phyloP scores from a whole-genome alignment of 2,888 invertebrate genomes.

The Trissonchulus sp. region DNA sequence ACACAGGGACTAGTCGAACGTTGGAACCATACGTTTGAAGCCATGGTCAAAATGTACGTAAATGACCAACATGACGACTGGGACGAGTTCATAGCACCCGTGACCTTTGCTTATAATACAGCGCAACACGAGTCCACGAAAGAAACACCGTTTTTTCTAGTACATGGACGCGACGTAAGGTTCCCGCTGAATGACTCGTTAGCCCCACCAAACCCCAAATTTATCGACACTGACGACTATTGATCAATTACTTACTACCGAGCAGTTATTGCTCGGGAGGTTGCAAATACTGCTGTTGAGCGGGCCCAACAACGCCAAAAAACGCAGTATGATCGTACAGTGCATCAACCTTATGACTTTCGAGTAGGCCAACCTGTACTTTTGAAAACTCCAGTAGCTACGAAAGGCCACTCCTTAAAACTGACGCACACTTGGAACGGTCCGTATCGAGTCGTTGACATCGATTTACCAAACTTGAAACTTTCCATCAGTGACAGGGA shows the following conservation, averaged over 20 bases:
- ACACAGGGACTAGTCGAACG: slow-evolving; percentile 35
- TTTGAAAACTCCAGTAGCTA: neutral
- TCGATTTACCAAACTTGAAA: slow-evolving; percentile 6
- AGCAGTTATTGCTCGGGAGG: neutral
- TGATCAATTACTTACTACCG: neutral
- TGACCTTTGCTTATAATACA: slow-evolving; percentile 33
- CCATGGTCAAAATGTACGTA: slow-evolving; percentile 21
- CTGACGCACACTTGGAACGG: neutral
- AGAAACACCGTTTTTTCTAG: slow-evolving; percentile 27
- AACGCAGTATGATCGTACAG: neutral
- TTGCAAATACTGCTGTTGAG: neutral
- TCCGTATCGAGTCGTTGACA: neutral
- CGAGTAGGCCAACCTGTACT: neutral
- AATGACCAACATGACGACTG: slow-evolving; percentile 29
- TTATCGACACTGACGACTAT: slow-evolving; percentile 11
- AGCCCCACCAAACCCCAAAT: neutral
- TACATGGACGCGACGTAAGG: slow-evolving; percentile 23
- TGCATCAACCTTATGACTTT: slow-evolving; percentile 5
- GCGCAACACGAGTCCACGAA: slow-evolving; percentile 28
- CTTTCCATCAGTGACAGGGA: neutral
- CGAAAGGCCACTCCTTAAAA: neutral
- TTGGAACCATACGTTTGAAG: slow-evolving; percentile 33
- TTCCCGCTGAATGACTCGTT: slow-evolving; percentile 13
- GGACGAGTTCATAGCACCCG: slow-evolving; percentile 32
- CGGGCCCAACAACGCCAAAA: slow-evolving; percentile 10